Percentiles rank a stretch among this genome's conserved stretches.
phyloP scores from a whole-genome alignment of 2,113 vertebrate genomes.

The Oryctolagus cuniculus region DNA sequence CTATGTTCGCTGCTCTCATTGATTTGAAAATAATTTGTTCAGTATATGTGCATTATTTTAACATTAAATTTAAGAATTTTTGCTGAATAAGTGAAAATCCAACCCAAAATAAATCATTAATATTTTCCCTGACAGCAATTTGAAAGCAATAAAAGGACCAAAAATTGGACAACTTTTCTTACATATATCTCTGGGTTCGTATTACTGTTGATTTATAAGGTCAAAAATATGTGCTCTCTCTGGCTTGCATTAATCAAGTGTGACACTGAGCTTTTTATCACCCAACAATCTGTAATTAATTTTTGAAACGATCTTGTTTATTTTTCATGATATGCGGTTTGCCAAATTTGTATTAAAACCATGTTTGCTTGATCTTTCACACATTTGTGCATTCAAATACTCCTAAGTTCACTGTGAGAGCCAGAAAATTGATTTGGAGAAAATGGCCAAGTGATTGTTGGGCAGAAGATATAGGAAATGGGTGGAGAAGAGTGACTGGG shows the following conservation, averaged over 20 bases:
- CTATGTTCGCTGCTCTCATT: constrained; percentile 49
- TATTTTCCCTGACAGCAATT: constrained; percentile 73
- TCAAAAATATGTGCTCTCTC: constrained; percentile 28
- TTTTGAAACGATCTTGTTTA: constrained; percentile 46
- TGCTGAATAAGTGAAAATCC: constrained; percentile 77
- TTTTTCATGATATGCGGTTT: constrained; percentile 69
- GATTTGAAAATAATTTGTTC: constrained; percentile 66
- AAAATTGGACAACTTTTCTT: constrained; percentile 62
- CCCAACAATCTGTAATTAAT: constrained; percentile 75
- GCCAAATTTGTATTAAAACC: constrained; percentile 73
- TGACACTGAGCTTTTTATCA: constrained; percentile 54
- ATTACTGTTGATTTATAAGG: constrained; percentile 54
- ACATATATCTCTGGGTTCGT: constrained; percentile 59
- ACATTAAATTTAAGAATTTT: constrained; percentile 69
- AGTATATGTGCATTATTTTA: constrained; percentile 65
- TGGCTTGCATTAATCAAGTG: constrained; percentile 35
- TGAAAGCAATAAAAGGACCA: constrained; percentile 63
- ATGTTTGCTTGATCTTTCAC: constrained; percentile 72
- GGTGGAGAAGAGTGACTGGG: not conserved
- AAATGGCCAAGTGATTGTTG: not conserved
- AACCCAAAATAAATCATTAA: constrained; percentile 75
- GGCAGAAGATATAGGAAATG: not conserved
- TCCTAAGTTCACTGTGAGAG: constrained; percentile 35
- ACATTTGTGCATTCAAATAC: constrained; percentile 28
- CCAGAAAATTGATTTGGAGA: constrained; percentile 23